These are phyloP conservation scores for Clarias magur DNA, from an alignment of 2,113 vertebrate species.

Conservation along the genomic window DNA sequence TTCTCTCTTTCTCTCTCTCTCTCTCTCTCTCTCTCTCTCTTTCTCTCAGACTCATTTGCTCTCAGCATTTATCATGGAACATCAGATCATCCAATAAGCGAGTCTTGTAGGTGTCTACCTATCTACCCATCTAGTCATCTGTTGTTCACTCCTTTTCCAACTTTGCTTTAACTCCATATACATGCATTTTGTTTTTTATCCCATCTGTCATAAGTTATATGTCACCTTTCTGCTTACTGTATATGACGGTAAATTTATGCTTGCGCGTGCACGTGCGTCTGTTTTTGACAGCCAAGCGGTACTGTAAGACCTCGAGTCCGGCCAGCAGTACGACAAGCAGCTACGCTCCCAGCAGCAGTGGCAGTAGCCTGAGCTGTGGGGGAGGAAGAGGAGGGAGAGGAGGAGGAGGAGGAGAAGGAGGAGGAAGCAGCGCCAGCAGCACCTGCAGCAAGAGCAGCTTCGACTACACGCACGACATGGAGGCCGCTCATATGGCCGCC, in stretches of 20 bases:
- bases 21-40: slow-evolving; percentile 26
- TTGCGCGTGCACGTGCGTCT: slow-evolving; percentile 26
- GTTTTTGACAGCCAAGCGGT: slow-evolving; percentile 83
- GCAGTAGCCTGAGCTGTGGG: slow-evolving; percentile 79
- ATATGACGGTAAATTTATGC: not conserved
- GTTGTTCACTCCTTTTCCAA: slow-evolving; percentile 13
- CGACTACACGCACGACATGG: slow-evolving; percentile 98
- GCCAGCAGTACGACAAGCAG: slow-evolving; percentile 96
- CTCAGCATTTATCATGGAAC: slow-evolving; percentile 54
- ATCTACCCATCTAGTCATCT: slow-evolving; percentile 22
- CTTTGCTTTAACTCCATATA: not conserved
- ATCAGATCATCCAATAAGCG: slow-evolving; percentile 52
- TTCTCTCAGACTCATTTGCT: slow-evolving; percentile 51
- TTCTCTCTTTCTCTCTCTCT: slow-evolving; percentile 32
- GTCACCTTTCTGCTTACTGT: not conserved
- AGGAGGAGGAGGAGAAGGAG: slow-evolving; percentile 62
- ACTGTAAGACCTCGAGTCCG: slow-evolving; percentile 94
- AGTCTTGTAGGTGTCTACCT: slow-evolving; percentile 46
- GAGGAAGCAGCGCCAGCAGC: slow-evolving; percentile 95
- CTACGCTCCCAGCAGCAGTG: slow-evolving; percentile 98
- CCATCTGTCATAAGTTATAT: slow-evolving; percentile 11
- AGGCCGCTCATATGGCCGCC: slow-evolving; percentile 98
- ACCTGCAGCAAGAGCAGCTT: slow-evolving; percentile 99
- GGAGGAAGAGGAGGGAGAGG: slow-evolving; percentile 57
- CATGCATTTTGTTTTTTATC: not conserved